These are phyloP conservation scores for Hypsopygia costalis DNA, from an alignment of 2,888 invertebrate genomes.

Conservation along the genomic window DNA sequence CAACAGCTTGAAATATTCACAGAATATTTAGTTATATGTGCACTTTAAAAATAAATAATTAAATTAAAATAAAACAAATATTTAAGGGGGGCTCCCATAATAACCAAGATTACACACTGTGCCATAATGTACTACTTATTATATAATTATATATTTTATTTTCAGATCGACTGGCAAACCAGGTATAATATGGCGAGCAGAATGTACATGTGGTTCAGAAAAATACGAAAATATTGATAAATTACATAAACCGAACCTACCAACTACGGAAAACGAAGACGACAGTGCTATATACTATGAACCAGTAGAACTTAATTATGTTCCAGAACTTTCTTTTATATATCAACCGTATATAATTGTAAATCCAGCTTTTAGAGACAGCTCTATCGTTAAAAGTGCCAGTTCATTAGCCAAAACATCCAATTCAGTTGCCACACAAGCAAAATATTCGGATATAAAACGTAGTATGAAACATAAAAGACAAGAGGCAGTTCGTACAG, in stretches of 20 bases:
- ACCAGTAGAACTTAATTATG: slow-evolving; percentile 6
- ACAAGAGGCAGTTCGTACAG: neutral
- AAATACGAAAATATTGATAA: neutral
- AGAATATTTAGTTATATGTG: too few species aligned
- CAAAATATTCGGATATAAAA: neutral
- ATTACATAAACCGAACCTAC: neutral
- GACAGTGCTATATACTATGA: slow-evolving; percentile 9
- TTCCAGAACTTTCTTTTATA: neutral
- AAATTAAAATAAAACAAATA: too few species aligned
- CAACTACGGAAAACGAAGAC: neutral
- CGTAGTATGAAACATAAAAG: slow-evolving; percentile 3
- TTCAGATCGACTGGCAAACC: slow-evolving; percentile 4
- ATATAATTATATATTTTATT: neutral
- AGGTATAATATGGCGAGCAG: neutral
- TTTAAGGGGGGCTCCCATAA: too few species aligned
- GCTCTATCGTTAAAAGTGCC: neutral
- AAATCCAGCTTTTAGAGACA: slow-evolving; percentile 5
- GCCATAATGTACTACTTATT: too few species aligned
- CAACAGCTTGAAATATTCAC: too few species aligned
- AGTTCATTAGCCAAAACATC: neutral
- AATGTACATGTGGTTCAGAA: slow-evolving; percentile 6
- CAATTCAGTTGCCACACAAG: neutral
- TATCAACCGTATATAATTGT: slow-evolving; percentile 9
- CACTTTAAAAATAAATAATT: too few species aligned
- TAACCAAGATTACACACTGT: too few species aligned